A percentile compares a stretch with the other conserved stretches of the same genome.
Conservation (phyloP, 2,797 vertebrate species). For the Euthynnus affinis region DNA sequence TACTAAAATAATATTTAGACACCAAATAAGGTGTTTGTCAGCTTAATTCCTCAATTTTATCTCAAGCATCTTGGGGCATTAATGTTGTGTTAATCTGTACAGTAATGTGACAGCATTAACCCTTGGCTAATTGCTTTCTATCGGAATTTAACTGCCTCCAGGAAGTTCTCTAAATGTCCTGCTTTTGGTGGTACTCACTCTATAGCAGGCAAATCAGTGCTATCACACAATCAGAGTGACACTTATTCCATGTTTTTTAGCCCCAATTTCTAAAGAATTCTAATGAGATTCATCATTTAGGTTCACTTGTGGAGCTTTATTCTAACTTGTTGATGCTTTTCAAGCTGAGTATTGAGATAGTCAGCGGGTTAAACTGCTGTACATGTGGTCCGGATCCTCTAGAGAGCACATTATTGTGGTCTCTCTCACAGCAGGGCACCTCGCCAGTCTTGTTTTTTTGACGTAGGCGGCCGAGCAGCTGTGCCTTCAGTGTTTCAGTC, state of each 20-base stretch:
- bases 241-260: constrained; percentile 14
- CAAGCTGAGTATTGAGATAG: not conserved
- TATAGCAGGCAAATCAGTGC: constrained; percentile 19
- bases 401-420: not conserved
- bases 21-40: not conserved
- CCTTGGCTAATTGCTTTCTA: constrained; percentile 55
- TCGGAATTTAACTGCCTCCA: constrained; percentile 46
- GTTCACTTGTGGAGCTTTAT: not conserved
- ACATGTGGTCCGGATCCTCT: constrained; percentile 12
- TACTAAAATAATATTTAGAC: not conserved
- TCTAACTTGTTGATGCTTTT: not conserved
- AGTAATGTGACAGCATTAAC: constrained; percentile 36
- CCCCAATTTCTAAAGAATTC: constrained; percentile 1
- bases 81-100: constrained; percentile 43
- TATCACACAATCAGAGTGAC: not conserved
- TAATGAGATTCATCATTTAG: not conserved
- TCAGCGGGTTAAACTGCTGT: constrained; percentile 5
- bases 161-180: constrained; percentile 40
- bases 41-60: constrained; percentile 44
- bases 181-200: constrained; percentile 16
- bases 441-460: not conserved
- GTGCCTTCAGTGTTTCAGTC: constrained; percentile 10
- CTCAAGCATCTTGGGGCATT: constrained; percentile 46
- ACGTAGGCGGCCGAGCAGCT: constrained; percentile 30
- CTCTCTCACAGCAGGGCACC: constrained; percentile 2